phyloP scores from a whole-genome alignment of 2,888 invertebrate genomes.

The Drosophila atroscutellata region DNA sequence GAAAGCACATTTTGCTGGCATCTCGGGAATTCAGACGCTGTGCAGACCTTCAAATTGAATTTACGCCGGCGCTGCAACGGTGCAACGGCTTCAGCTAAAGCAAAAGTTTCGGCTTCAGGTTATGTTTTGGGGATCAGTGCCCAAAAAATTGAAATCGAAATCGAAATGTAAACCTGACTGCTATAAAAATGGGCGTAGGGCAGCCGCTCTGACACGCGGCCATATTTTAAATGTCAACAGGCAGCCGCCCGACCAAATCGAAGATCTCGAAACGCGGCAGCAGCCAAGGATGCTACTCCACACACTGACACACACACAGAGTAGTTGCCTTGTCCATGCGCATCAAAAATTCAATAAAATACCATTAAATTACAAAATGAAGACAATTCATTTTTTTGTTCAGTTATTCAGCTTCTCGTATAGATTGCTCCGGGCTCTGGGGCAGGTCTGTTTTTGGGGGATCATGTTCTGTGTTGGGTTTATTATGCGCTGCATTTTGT shows the following conservation, averaged over 20 bases:
- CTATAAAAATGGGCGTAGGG: conserved; percentile 83
- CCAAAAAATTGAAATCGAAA: conserved; percentile 69
- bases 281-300: conserved; percentile 53
- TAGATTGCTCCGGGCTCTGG: conserved; percentile 24
- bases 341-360: conserved; percentile 82
- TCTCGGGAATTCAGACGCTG: conserved; percentile 57
- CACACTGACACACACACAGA: conserved; percentile 7
- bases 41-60: conserved; percentile 77
- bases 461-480: conserved; percentile 27
- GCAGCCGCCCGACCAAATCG: conserved; percentile 30
- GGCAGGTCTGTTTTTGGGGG: conserved; percentile 29
- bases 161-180: conserved; percentile 77
- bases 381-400: conserved; percentile 72
- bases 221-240: conserved; percentile 83
- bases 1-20: conserved; percentile 81
- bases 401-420: conserved; percentile 7
- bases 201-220: conserved; percentile 82
- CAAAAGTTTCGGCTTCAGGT: conserved; percentile 2
- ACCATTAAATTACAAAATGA: conserved; percentile 83
- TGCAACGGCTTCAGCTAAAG: conserved; percentile 3
- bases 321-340: conserved; percentile 60
- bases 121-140: conserved; percentile 33
- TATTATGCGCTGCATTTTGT: conserved; percentile 63
- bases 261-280: conserved; percentile 17
- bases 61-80: conserved; percentile 66